Percentiles rank a stretch among this genome's conserved stretches.
Conservation (phyloP, 2,797 vertebrate species). For the Salmo trutta region DNA sequence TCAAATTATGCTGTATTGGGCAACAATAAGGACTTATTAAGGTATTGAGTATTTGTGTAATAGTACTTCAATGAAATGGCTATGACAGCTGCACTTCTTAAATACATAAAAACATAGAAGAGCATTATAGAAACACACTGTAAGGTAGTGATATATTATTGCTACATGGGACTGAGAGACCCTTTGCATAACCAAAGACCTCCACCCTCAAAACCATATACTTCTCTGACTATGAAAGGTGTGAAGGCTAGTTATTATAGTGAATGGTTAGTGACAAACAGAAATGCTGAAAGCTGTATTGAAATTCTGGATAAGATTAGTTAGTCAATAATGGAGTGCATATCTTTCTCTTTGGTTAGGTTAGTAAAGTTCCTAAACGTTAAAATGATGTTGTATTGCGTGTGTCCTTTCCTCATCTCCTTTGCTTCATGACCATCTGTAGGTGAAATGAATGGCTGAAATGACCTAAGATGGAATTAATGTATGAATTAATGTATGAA, state of each 20-base stretch:
- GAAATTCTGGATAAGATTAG: not conserved
- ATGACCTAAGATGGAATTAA: not conserved
- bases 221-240: not conserved
- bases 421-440: not conserved
- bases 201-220: not conserved
- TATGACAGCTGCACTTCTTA: slow-evolving; percentile 45
- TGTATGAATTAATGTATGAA: too few species aligned
- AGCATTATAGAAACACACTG: slow-evolving; percentile 47
- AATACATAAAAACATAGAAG: slow-evolving; percentile 35
- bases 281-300: not conserved
- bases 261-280: not conserved
- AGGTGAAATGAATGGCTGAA: not conserved
- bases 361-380: not conserved
- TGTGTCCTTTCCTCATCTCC: not conserved
- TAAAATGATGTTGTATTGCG: not conserved
- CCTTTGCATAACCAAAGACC: not conserved
- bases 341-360: not conserved
- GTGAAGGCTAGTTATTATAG: not conserved
- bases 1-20: not conserved
- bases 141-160: slow-evolving; percentile 5
- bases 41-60: slow-evolving; percentile 49
- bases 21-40: slow-evolving; percentile 63
- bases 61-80: slow-evolving; percentile 34
- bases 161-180: not conserved
- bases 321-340: not conserved